Evolutionary conservation across 2,888 invertebrate species (phyloP), one percentile per base, ranked within the genome.

Genomic region (Bombylius discolor): DNA sequence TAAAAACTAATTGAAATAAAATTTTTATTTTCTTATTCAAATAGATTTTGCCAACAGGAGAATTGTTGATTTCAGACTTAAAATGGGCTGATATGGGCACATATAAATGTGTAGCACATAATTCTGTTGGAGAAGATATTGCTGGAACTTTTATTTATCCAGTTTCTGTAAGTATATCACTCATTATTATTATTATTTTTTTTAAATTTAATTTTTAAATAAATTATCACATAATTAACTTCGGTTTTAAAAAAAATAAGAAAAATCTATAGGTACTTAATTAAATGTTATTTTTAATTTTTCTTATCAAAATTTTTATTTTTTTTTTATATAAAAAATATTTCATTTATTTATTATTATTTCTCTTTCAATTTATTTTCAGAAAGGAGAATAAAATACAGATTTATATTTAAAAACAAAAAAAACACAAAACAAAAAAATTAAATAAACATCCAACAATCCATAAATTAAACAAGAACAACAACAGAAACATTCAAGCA

Each of bases 41-140:
- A n/a, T 48, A 60, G 59, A 53, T 60, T 58, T 74, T 87, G 58
- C 79, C 81, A 5, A 84, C 82, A 63, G 94, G 94, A 0, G 87
- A 88, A 64, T 76, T 95, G 34, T 67, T 88, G 47, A 87, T 95
- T 63, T 74, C 78, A 31, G 76, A 80, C 12, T 76, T 92, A 8
- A 76, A 76, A 47, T 95, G 89, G 87, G 72, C 77, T 11, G 87
- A 90, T 64, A 90, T 92, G 91, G 93, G 92, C 6, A 78, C 78
- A 31, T 92, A 84, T 70, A 83, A 78, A 1, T 95, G 95, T 68
- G 76, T 82, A 13, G 88, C 85, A 0, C 80, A 81, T 62, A 87
- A 86, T 65, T 67, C 75, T 14, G 73, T 79, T 14, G 85, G 85
- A 5, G 78, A 80, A 60, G 85, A 84, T 62, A 69, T 77, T 0